phyloP scores from a whole-genome alignment of 2,888 invertebrate genomes.

The Liopterus haemorrhoidalis region DNA sequence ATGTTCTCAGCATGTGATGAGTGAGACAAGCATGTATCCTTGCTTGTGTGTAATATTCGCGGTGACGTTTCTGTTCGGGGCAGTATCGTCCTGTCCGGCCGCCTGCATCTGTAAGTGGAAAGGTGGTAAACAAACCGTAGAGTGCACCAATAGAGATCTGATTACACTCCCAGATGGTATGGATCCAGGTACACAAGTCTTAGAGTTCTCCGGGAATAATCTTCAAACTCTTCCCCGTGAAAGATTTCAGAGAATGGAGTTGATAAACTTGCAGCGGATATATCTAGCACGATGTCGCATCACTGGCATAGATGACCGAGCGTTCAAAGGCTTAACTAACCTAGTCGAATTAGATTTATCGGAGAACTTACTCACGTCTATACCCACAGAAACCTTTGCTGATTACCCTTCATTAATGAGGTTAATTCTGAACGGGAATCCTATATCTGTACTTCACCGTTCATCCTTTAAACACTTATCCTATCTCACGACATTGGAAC shows the following conservation, averaged over 20 bases:
- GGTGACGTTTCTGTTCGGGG: slow-evolving; percentile 8
- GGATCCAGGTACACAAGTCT: slow-evolving; percentile 78
- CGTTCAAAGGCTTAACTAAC: slow-evolving; percentile 79
- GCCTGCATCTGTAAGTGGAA: slow-evolving; percentile 89
- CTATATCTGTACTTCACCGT: slow-evolving; percentile 65
- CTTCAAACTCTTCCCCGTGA: slow-evolving; percentile 71
- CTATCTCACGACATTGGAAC: slow-evolving; percentile 72
- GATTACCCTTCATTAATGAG: slow-evolving; percentile 78
- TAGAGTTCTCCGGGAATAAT: slow-evolving; percentile 79
- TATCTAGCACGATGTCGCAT: slow-evolving; percentile 74
- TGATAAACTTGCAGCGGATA: slow-evolving; percentile 82
- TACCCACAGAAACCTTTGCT: slow-evolving; percentile 73
- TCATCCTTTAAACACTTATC: slow-evolving; percentile 69
- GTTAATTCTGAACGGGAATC: slow-evolving; percentile 74
- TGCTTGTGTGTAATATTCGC: slow-evolving; percentile 16
- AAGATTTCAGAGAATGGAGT: slow-evolving; percentile 69
- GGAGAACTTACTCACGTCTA: slow-evolving; percentile 68
- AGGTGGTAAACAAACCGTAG: slow-evolving; percentile 84
- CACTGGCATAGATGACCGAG: slow-evolving; percentile 68
- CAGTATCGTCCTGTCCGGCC: slow-evolving; percentile 57
- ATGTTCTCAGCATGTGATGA: background rate
- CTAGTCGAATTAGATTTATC: slow-evolving; percentile 84
- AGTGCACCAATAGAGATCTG: slow-evolving; percentile 74
- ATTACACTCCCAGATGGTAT: slow-evolving; percentile 72
- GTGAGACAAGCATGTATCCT: slow-evolving; percentile 19